Percentiles rank a stretch among this genome's conserved stretches.
These are phyloP conservation scores for Archips xylosteana DNA, from an alignment of 2,888 invertebrate genomes.

Conservation along the genomic window DNA sequence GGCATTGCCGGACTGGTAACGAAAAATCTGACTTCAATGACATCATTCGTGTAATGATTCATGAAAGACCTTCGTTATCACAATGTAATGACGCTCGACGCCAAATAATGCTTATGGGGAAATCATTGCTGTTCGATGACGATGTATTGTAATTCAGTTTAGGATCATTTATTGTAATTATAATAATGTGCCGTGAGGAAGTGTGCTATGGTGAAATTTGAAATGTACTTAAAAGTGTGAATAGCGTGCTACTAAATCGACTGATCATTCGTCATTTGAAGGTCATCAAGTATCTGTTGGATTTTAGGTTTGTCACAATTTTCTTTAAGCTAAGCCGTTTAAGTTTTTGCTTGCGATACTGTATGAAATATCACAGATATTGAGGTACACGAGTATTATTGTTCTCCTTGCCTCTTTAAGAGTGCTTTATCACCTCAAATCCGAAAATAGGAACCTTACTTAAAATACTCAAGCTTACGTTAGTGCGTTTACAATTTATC, in stretches of 20 bases:
- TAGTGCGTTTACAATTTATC: too few species aligned
- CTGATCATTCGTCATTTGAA: not conserved
- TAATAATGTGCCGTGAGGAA: not conserved
- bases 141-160: not conserved
- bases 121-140: not conserved
- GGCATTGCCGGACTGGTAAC: not conserved
- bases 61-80: conserved; percentile 10
- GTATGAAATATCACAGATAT: too few species aligned
- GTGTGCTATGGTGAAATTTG: not conserved
- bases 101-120: not conserved
- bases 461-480: too few species aligned
- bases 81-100: conserved; percentile 16
- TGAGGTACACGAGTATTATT: too few species aligned
- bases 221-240: not conserved
- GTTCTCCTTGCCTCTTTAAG: too few species aligned
- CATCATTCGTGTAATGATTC: conserved; percentile 25
- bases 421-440: too few species aligned
- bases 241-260: not conserved
- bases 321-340: not conserved
- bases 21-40: conserved; percentile 17
- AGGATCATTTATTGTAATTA: not conserved
- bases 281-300: not conserved
- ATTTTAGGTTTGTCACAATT: not conserved
- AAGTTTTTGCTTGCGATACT: too few species aligned
- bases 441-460: too few species aligned